Percentiles rank a stretch among this genome's conserved stretches.
phyloP scores from a whole-genome alignment of 2,113 vertebrate species.

The Cromileptes altivelis region DNA sequence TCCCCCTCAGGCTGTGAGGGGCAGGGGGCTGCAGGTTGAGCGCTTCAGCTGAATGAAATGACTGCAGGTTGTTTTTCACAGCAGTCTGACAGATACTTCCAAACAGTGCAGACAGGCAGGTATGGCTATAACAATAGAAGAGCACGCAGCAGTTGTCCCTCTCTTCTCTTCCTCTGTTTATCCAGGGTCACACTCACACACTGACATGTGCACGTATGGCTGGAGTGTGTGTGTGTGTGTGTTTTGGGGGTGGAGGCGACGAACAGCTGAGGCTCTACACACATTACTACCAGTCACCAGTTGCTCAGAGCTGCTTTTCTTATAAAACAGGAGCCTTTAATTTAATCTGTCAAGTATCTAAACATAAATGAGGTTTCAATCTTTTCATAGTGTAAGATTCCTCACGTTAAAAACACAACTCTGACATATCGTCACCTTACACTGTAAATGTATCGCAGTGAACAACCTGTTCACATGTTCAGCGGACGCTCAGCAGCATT shows the following conservation, averaged over 20 bases:
- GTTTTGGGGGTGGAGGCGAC: not conserved
- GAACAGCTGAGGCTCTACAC: constrained; percentile 27
- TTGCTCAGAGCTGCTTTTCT: constrained; percentile 8
- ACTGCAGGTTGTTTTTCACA: constrained; percentile 61
- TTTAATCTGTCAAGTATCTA: not conserved
- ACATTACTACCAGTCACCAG: not conserved
- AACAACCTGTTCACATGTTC: not conserved
- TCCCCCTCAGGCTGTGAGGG: constrained; percentile 13
- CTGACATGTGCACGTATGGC: constrained; percentile 20
- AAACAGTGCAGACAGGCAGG: constrained; percentile 55
- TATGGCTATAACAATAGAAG: constrained; percentile 60
- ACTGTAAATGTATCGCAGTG: not conserved
- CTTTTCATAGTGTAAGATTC: no score
- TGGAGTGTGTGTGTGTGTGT: not conserved
- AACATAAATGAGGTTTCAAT: no score
- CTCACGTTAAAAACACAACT: not conserved
- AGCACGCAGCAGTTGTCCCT: constrained; percentile 38
- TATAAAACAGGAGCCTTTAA: not conserved
- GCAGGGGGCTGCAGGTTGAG: not conserved
- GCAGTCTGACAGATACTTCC: constrained; percentile 48
- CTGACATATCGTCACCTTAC: not conserved
- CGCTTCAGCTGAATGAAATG: constrained; percentile 35
- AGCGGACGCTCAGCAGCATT: not conserved
- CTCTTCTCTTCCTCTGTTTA: constrained; percentile 45
- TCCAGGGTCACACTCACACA: constrained; percentile 21